Evolutionary conservation across 2,888 invertebrate genomes (phyloP).

Genomic region (Tortricodes alternella): DNA sequence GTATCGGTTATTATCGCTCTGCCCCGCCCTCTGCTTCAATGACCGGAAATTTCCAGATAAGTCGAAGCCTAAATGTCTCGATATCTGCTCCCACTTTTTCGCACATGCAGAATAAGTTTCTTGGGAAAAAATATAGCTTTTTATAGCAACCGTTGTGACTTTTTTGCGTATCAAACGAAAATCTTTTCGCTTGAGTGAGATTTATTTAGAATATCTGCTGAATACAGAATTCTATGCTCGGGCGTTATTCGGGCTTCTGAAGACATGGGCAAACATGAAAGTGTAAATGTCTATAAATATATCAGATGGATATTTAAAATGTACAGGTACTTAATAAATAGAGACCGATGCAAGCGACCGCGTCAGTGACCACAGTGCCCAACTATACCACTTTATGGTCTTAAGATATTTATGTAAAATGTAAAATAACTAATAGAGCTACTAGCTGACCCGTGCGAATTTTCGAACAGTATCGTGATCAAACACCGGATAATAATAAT

Average conservation of each 20-base stretch:
- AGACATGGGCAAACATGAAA: constrained; percentile 15
- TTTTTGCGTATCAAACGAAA: constrained; percentile 43
- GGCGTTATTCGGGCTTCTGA: constrained; percentile 23
- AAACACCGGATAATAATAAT: no score
- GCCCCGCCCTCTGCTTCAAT: constrained; percentile 57
- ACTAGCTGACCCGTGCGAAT: no score
- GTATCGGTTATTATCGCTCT: constrained; percentile 51
- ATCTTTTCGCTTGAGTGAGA: constrained; percentile 38
- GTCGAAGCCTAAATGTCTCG: constrained; percentile 53
- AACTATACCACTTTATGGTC: no score
- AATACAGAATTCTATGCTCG: constrained; percentile 31
- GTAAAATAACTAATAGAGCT: no score
- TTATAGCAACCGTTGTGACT: constrained; percentile 42
- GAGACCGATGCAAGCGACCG: no score
- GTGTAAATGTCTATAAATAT: constrained; percentile 10
- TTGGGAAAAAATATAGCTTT: constrained; percentile 50
- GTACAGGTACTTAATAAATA: no score
- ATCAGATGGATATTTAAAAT: no score
- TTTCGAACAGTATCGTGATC: no score
- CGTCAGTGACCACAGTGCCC: no score
- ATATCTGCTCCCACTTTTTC: constrained; percentile 54
- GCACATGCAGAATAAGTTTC: constrained; percentile 43
- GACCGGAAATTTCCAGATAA: constrained; percentile 69
- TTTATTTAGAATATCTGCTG: constrained; percentile 32
- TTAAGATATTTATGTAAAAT: no score